Evolutionary conservation across 2,797 vertebrate genomes (phyloP), one percentile per base, ranked within the genome.

Genomic region (Tadarida brasiliensis): DNA sequence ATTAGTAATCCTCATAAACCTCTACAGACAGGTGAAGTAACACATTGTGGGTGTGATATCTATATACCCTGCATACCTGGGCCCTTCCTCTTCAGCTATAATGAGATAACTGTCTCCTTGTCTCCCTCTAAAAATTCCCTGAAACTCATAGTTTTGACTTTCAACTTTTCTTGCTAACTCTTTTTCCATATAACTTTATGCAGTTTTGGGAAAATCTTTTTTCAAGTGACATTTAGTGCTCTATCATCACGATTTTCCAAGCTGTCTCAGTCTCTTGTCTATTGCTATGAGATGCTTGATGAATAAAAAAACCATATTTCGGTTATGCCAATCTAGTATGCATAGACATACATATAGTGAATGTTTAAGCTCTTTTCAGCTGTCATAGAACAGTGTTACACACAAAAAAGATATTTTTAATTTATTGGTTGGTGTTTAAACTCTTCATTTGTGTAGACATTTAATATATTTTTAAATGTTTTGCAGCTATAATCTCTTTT

Each of bases 241-340:
- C 35, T 90, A 28, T 28, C 28, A 35, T 33, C 35, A 63, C 70
- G 90, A 90, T 83, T 93, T 87, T 91, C 44, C 44, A 68, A 44
- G 19, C 19, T 44, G 24, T 30, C 0, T 56, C 56, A 68, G 57
- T 65, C 16, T 71, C 15, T 90, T 57, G 86, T 87, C n/a, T 93
- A 57, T 94, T 90, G n/a, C 73, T 90, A 20, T 51, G 33, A 96
- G n/a, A 87, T 82, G 30, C 1, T 47, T 87, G n/a, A 85, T 82
- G 63, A 93, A 54, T 86, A 78, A 74, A 87, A 87, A 67, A 95
- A 73, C 5, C 22, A n/a, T 26, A 94, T 65, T 77, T 90, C 19
- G 59, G 30, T 44, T 2, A 11, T 95, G 56, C 76, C 77, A 85
- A 17, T 95, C 24, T 93, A 80, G 39, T 61, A 51, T 33, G 0